Base-by-base conservation (phyloP, 2,888 invertebrate species). In the Hypolimnas misippus region DNA sequence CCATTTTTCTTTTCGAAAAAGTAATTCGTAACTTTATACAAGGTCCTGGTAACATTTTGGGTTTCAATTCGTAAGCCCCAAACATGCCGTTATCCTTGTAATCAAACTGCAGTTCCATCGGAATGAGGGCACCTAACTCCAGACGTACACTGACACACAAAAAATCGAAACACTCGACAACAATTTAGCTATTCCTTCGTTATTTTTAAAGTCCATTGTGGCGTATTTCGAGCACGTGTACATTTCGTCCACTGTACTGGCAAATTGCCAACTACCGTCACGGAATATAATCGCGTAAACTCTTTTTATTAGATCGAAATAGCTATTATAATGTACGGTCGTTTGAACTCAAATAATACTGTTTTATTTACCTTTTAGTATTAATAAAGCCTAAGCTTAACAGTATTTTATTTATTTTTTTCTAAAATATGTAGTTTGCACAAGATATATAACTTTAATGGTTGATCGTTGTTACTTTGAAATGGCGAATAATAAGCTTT, bases 111-210 rank as follows among this genome's bases (percentile, higher is more conserved):
- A 42, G 40, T 42, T 16, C 16, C 14, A 31, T 40, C 10, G 54
- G 17, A 63, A 59, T 55, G 42, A 50, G 63, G 63, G 51, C 58
- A 52, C 42, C 50, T 44, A 55, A 63, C 54, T 21, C 44, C 54
- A 35, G 25, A 10, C 49, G 52, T 59, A 59, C 52, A 59, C n/a
- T 59, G 31, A 53, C 38, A 54, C 17, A 16, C 54, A 8, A 12
- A 33, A 52, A 52, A 33, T 17, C 10, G 1, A 16, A 2, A 12
- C 12, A 19, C 0, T 10, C 25, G 5, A 25, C 2, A 10, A 49
- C 21, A n/a, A 6, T 10, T 17, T 25, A 25, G 25, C 5, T 25
- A 25, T 17, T 19, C 7, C 17, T 8, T 17, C 2, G n/a, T 29
- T 49, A n/a, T 14, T 7, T 35, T 33, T 3, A 46, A 7, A 46